Base-by-base conservation (phyloP, 2,113 vertebrate species). In the Scortum barcoo region DNA sequence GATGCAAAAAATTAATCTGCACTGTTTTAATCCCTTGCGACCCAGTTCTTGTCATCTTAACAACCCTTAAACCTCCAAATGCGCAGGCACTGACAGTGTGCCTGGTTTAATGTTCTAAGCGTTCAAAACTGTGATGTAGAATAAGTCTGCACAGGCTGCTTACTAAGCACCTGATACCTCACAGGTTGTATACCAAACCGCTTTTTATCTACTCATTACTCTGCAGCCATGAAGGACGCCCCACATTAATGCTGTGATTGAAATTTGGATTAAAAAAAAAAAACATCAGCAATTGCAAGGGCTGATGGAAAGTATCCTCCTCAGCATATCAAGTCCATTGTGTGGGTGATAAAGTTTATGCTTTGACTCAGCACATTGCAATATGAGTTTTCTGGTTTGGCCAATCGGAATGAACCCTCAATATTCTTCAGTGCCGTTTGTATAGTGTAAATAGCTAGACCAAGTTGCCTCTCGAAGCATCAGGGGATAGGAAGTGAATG, bases 21-120 rank as follows among this genome's bases (percentile, higher is more conserved):
- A 60, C 72, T 62, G 20, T 81, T 86, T 86, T 83, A 90, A 92
- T 90, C 87, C 71, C 1, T 66, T 80, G 71, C 36, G 57, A 72
- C 80, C 82, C 69, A 65, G 33, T 76, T 87, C 56, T 71, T 85
- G 83, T 82, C 72, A 87, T 77, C 26, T 80, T 80, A 81, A 76
- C 84, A 60, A 54, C 3, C 24, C 38, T 30, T 79, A 82, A 89
- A 81, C 76, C 85, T 28, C 53, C 24, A 70, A 69, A 85, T 65
- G 26, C 7, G 5, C 40, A 62, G 61, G 60, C 46, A 24, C 60
- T 85, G 87, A 84, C 82, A 85, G 70, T 12, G 3, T 71, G 74
- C 36, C 70, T 48, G 72, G 53, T 85, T 86, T 81, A 57, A 61
- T 76, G 53, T 91, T 78, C 56, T 67, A 19, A 69, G 65, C 30